Base-by-base conservation (phyloP, 2,888 invertebrate genomes). In the Tiphia femorata region DNA sequence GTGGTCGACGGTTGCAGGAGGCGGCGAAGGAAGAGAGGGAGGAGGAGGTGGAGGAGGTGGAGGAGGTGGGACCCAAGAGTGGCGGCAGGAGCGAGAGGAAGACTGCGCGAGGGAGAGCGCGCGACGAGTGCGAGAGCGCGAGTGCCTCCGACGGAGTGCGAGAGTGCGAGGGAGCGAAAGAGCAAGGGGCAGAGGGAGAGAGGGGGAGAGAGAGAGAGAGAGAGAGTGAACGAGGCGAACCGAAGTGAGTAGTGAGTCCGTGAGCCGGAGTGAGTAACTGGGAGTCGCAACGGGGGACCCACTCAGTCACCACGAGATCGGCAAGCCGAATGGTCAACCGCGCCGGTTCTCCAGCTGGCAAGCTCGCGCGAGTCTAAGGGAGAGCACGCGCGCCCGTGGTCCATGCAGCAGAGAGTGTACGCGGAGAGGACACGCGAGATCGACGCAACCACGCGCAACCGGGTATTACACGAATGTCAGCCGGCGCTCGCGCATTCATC, bases 291-390 rank as follows among this genome's bases (percentile, higher is more conserved):
- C 66, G 61, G 77, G 77, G 70, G 76, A 74, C 74, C 73, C 77
- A 76, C 79, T 81, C 83, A 83, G 83, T 83, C 80, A 80, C 72
- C 81, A 82, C 81, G 80, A 82, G 82, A 82, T 82, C 83, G 82
- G 80, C 83, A 77, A 81, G 76, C 79, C 75, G 82, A 80, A 81
- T 82, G 81, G 82, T 82, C 80, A 78, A 75, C 71, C 76, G 77
- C 72, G 77, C 72, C 65, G 63, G 62, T 57, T 61, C 70, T 69
- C 60, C 57, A 56, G 62, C 57, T 64, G 58, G 64, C 48, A 66
- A 65, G 59, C 54, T 51, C 43, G 44, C 57, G 30, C 38, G 29
- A 55, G 52, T 44, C 38, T 41, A 44, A 64, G 49, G 55, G 56
- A 49, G 5, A 38, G 12, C 44, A 58, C n/a, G n/a, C n/a, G 44